These are phyloP conservation scores for Harpagoxenus sublaevis DNA, from an alignment of 2,888 invertebrate genomes.

Conservation along the genomic window DNA sequence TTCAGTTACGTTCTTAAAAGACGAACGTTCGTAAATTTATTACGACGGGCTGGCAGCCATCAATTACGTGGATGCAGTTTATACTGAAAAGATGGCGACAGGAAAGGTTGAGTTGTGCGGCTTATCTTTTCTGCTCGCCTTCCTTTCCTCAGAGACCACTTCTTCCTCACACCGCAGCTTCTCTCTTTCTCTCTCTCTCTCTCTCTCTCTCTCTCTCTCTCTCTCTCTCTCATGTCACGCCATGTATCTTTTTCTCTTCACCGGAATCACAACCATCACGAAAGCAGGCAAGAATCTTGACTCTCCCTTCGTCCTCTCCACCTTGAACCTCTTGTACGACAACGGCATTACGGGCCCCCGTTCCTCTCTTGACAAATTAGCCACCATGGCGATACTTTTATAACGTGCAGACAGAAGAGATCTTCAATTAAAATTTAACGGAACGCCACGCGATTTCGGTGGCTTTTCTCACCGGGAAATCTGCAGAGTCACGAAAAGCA, in stretches of 20 bases:
- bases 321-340: constrained; percentile 69
- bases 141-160: constrained; percentile 33
- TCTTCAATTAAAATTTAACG: constrained; percentile 57
- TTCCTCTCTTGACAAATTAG: constrained; percentile 73
- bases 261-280: constrained; percentile 64
- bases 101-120: constrained; percentile 29
- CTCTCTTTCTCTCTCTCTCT: constrained; percentile 24
- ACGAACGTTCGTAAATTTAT: constrained; percentile 26
- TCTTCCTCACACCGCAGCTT: constrained; percentile 35
- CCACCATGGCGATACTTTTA: constrained; percentile 53
- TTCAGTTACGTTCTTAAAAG: constrained; percentile 7
- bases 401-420: constrained; percentile 40
- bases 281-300: constrained; percentile 45
- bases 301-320: constrained; percentile 37
- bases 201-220: constrained; percentile 15
- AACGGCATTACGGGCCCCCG: constrained; percentile 66
- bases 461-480: neutral
- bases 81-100: constrained; percentile 73
- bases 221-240: constrained; percentile 31
- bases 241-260: constrained; percentile 67
- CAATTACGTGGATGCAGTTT: constrained; percentile 71
- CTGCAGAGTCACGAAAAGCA: constrained; percentile 16
- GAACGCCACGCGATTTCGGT: constrained; percentile 8
- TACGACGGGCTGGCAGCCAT: constrained; percentile 39
- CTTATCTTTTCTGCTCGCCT: constrained; percentile 43